These are phyloP conservation scores for Labrus mixtus DNA, from an alignment of 2,113 vertebrate species.

Conservation along the genomic window DNA sequence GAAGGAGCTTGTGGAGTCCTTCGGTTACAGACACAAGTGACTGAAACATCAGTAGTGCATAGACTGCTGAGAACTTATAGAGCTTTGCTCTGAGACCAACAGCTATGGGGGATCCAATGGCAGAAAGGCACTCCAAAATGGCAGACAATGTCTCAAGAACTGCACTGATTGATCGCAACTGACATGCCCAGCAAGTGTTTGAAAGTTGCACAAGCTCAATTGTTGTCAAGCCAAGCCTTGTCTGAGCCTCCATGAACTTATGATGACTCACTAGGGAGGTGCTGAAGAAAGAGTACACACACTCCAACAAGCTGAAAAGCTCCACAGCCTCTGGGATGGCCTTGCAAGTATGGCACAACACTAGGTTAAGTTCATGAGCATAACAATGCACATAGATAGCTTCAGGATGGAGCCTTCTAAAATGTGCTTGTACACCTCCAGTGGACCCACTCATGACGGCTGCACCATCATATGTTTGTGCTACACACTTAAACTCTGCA, in stretches of 20 bases:
- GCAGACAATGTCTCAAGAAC: too few species aligned
- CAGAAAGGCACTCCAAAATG: too few species aligned
- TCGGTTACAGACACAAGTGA: conserved; percentile 10
- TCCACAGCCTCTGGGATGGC: conserved; percentile 1
- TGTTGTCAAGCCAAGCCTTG: conserved; percentile 4
- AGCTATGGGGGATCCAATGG: too few species aligned
- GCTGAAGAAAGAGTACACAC: neutral
- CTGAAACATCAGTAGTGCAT: conserved; percentile 50
- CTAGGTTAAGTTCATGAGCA: neutral
- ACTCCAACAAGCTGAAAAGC: neutral
- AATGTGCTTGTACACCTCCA: neutral
- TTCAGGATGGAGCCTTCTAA: neutral
- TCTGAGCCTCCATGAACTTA: neutral
- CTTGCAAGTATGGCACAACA: neutral
- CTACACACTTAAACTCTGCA: conserved; percentile 5
- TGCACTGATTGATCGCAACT: neutral
- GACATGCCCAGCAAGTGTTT: too few species aligned
- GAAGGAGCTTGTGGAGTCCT: conserved; percentile 16
- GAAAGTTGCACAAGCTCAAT: too few species aligned
- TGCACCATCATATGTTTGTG: conserved; percentile 9
- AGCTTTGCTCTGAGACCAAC: conserved; percentile 22
- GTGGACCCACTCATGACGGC: conserved; percentile 6
- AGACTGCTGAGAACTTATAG: conserved; percentile 35
- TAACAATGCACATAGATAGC: too few species aligned
- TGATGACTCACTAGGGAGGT: conserved; percentile 3